phyloP scores from a whole-genome alignment of 1,140 invertebrate species.

The Cydia pomonella region DNA sequence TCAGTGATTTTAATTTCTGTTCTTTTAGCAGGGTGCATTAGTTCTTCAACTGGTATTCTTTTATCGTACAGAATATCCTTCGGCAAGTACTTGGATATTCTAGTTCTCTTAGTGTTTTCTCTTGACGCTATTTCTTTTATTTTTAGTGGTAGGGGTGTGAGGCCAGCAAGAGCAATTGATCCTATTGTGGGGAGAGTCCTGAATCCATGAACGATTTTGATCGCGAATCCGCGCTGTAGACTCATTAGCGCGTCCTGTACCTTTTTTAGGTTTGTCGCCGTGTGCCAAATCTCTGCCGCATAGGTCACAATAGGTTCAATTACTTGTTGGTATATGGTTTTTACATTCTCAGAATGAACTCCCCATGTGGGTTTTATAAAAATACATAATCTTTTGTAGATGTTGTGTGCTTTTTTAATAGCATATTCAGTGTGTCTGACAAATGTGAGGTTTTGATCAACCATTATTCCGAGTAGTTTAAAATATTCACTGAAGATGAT shows the following conservation, averaged over 20 bases:
- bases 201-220: neutral
- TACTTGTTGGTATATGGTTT: constrained; percentile 37
- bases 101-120: constrained; percentile 9
- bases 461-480: constrained; percentile 39
- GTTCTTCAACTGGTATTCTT: neutral
- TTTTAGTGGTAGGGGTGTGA: constrained; percentile 35
- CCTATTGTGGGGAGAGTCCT: no score
- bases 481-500: constrained; percentile 6
- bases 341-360: constrained; percentile 36
- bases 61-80: constrained; percentile 23
- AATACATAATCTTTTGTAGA: constrained; percentile 35
- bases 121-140: constrained; percentile 25
- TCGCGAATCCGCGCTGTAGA: neutral
- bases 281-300: constrained; percentile 36
- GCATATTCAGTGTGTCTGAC: constrained; percentile 33
- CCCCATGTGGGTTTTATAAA: constrained; percentile 42
- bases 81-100: constrained; percentile 9
- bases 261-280: neutral
- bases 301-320: no score
- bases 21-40: constrained; percentile 34
- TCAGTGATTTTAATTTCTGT: no score
- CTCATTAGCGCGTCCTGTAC: constrained; percentile 1
- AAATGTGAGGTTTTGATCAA: constrained; percentile 40
- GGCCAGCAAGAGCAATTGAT: constrained; percentile 29
- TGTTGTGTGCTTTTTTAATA: constrained; percentile 35